Evolutionary conservation across 2,888 invertebrate genomes (phyloP).

Genomic region (Dicyrtomina minuta): DNA sequence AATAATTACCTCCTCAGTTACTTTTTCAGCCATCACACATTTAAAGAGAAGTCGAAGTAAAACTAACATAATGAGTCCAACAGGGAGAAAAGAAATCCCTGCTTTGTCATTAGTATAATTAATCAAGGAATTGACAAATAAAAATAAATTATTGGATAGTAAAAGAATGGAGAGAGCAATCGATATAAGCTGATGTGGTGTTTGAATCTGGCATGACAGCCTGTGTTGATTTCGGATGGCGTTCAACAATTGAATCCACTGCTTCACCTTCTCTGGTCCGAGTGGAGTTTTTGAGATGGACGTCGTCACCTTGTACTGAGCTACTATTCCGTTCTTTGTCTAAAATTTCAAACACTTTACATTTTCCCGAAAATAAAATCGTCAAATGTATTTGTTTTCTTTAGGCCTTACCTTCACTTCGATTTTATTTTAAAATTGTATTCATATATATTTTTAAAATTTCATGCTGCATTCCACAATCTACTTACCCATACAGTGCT

Average conservation of each 20-base stretch:
- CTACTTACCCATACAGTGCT: slow-evolving; percentile 3
- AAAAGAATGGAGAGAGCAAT: slow-evolving; percentile 21
- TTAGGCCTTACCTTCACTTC: neutral
- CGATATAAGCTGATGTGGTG: slow-evolving; percentile 27
- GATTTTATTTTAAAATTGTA: neutral
- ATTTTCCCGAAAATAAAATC: slow-evolving; percentile 8
- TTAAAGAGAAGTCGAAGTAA: slow-evolving; percentile 19
- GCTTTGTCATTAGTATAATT: slow-evolving; percentile 13
- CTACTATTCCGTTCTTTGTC: slow-evolving; percentile 27
- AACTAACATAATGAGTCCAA: slow-evolving; percentile 14
- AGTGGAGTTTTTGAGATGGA: slow-evolving; percentile 24
- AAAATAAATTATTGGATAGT: slow-evolving; percentile 24
- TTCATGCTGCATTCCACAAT: neutral
- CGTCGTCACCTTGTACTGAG: slow-evolving; percentile 28
- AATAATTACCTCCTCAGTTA: slow-evolving; percentile 20
- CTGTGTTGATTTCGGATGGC: slow-evolving; percentile 26
- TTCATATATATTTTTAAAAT: neutral
- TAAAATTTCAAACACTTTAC: slow-evolving; percentile 18
- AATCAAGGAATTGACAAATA: slow-evolving; percentile 25
- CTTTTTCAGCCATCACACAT: slow-evolving; percentile 34
- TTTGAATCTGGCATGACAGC: slow-evolving; percentile 23
- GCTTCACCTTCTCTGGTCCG: slow-evolving; percentile 33
- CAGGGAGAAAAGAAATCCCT: slow-evolving; percentile 9
- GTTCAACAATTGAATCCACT: slow-evolving; percentile 31
- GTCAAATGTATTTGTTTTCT: neutral